A percentile compares a stretch with the other conserved stretches of the same genome.
These are phyloP conservation scores for Campylomormyrus tamandua DNA, from an alignment of 2,113 vertebrate species.

Conservation along the genomic window DNA sequence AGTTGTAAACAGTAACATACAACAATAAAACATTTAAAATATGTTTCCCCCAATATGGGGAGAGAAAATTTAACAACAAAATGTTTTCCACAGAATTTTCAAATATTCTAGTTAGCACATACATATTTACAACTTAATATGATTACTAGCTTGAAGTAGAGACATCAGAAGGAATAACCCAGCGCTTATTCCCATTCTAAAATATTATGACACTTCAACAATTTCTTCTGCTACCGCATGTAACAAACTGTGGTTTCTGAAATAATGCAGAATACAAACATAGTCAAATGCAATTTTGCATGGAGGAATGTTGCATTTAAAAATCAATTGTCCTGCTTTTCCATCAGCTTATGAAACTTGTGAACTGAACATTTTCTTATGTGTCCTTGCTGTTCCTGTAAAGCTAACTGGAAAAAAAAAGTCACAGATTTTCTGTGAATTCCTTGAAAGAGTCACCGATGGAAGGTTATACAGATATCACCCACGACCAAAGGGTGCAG, in stretches of 20 bases:
- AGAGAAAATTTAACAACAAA: slow-evolving; percentile 15
- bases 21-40: slow-evolving; percentile 14
- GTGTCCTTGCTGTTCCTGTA: neutral
- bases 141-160: neutral
- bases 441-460: neutral
- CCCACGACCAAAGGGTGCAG: neutral
- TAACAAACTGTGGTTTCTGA: neutral
- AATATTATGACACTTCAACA: neutral
- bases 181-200: neutral
- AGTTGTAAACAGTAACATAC: slow-evolving; percentile 21
- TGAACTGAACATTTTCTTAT: neutral
- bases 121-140: slow-evolving; percentile 18
- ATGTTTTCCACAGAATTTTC: slow-evolving; percentile 11
- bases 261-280: neutral
- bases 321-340: neutral
- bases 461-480: neutral
- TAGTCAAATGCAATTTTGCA: neutral
- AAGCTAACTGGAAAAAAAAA: neutral
- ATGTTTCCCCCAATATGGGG: slow-evolving; percentile 26
- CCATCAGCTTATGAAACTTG: neutral
- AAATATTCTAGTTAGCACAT: slow-evolving; percentile 19
- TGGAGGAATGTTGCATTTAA: neutral
- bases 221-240: neutral
- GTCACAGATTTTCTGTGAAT: neutral
- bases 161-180: neutral